A percentile compares a stretch with the other conserved stretches of the same genome.
phyloP scores from a whole-genome alignment of 2,113 vertebrate species.

The Zosterops japonicus region DNA sequence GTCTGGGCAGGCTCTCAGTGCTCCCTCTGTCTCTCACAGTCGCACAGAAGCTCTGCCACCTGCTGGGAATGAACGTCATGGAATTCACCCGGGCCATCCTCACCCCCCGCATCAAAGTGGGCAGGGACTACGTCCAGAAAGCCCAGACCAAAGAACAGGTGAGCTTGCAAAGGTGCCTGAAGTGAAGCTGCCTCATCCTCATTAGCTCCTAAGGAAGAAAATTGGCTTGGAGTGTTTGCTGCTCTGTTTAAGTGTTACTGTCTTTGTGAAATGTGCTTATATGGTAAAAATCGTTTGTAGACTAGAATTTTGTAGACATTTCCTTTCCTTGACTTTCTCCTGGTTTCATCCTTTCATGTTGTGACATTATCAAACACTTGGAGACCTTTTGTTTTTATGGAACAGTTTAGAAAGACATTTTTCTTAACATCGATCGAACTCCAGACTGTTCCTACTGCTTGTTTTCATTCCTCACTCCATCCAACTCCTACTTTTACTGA shows the following conservation, averaged over 20 bases:
- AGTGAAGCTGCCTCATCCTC: background rate
- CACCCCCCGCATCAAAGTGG: slow-evolving; percentile 97
- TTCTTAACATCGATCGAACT: background rate
- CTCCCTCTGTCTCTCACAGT: slow-evolving; percentile 68
- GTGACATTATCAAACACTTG: background rate
- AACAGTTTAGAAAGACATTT: background rate
- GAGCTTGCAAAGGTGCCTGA: background rate
- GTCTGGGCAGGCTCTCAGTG: background rate
- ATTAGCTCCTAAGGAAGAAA: background rate
- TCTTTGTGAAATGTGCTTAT: background rate
- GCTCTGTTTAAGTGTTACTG: background rate
- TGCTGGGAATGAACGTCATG: slow-evolving; percentile 97
- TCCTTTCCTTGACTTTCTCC: background rate
- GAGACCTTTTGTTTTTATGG: background rate
- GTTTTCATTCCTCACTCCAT: background rate
- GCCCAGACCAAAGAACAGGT: slow-evolving; percentile 99
- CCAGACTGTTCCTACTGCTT: background rate
- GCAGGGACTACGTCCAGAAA: slow-evolving; percentile 97
- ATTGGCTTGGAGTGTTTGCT: background rate
- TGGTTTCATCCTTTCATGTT: background rate
- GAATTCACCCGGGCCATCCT: slow-evolving; percentile 98
- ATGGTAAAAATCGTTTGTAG: background rate
- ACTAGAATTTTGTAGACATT: background rate
- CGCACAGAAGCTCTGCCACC: slow-evolving; percentile 97
- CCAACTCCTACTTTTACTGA: background rate